Conservation (phyloP, 2,113 vertebrate species). For the Equus przewalskii region DNA sequence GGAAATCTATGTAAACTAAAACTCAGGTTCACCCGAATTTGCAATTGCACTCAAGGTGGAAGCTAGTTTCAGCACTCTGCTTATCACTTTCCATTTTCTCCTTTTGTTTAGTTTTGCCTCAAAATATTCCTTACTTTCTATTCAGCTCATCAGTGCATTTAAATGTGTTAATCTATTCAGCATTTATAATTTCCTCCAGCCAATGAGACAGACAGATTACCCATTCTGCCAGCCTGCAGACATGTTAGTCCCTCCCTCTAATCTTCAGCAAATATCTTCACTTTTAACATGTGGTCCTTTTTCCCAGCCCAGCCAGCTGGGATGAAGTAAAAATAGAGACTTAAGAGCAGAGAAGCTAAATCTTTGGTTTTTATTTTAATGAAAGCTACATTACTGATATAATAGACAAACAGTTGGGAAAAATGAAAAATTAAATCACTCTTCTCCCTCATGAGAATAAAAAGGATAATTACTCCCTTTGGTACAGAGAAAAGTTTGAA, state of each 20-base stretch:
- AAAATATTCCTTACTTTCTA: constrained; percentile 4
- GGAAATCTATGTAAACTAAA: constrained; percentile 12
- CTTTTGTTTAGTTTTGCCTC: constrained; percentile 10
- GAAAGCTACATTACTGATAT: neutral
- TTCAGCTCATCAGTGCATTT: constrained; percentile 6
- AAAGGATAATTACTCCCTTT: neutral
- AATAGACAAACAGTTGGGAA: neutral
- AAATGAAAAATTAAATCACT: constrained; percentile 1
- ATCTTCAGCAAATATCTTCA: neutral
- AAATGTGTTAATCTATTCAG: constrained; percentile 52
- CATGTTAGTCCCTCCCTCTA: neutral
- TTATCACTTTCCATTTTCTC: neutral
- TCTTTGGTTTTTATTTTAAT: neutral
- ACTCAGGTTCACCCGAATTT: neutral
- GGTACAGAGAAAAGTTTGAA: neutral
- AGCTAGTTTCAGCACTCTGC: neutral
- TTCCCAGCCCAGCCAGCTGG: neutral
- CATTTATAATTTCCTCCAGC: neutral
- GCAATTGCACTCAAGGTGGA: neutral
- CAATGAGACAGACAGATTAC: neutral
- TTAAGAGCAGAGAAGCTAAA: neutral
- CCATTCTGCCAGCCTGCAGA: neutral
- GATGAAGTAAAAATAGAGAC: constrained; percentile 5
- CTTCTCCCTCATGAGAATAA: neutral
- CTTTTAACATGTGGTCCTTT: neutral